phyloP scores from a whole-genome alignment of 2,888 invertebrate genomes.

The Folsomia candida region DNA sequence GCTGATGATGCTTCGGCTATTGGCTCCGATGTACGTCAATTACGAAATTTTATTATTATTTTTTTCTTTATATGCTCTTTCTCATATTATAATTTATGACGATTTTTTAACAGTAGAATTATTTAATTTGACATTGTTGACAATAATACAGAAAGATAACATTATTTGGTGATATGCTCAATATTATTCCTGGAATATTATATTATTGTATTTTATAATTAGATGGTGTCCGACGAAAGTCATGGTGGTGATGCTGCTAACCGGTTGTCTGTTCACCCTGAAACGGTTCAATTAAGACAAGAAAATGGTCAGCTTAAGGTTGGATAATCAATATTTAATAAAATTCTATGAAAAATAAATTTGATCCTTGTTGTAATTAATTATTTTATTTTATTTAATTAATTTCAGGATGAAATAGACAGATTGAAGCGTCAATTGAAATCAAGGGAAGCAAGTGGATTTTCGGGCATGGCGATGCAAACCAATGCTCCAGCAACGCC shows the following conservation, averaged over 20 bases:
- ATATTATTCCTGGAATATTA: neutral
- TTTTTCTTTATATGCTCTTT: neutral
- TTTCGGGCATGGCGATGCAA: conserved; percentile 51
- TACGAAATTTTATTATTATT: neutral
- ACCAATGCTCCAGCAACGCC: conserved; percentile 64
- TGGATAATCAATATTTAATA: conserved; percentile 52
- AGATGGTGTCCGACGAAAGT: conserved; percentile 35
- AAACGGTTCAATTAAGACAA: conserved; percentile 56
- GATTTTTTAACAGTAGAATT: neutral
- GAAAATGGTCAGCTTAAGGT: conserved; percentile 84
- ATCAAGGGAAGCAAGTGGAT: conserved; percentile 52
- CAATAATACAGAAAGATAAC: neutral
- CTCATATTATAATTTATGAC: too few relatives aligned
- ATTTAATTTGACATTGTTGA: neutral
- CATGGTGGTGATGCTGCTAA: conserved; percentile 28
- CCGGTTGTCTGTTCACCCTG: conserved; percentile 22
- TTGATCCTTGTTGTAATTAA: neutral
- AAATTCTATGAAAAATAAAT: neutral
- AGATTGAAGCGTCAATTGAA: conserved; percentile 43
- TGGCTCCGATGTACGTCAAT: neutral
- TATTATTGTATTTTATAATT: too few relatives aligned
- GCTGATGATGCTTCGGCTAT: neutral
- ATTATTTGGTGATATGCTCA: too few relatives aligned
- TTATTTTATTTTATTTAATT: conserved; percentile 7
- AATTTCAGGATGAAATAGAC: conserved; percentile 45